phyloP scores from a whole-genome alignment of 2,113 vertebrate genomes.

The Pseudorasbora parva region DNA sequence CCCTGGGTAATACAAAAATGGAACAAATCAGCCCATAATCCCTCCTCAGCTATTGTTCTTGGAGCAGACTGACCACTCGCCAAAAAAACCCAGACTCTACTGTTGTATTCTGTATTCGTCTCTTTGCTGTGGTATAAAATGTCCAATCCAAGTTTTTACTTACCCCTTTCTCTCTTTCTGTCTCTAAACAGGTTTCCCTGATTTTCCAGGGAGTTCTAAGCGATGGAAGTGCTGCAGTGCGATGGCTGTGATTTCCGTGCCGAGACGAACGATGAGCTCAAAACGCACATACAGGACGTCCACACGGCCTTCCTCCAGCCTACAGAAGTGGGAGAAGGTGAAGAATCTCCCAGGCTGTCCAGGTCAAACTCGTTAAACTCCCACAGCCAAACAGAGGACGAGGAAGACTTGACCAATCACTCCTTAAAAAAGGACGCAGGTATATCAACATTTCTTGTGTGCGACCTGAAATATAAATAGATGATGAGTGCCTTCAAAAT shows the following conservation, averaged over 20 bases:
- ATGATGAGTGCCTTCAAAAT: background rate
- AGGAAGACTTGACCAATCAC: conserved; percentile 88
- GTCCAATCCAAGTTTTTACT: background rate
- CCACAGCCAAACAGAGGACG: conserved; percentile 84
- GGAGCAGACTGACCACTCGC: conserved; percentile 59
- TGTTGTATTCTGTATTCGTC: conserved; percentile 29
- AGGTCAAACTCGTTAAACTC: conserved; percentile 82
- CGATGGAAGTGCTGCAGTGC: conserved; percentile 97
- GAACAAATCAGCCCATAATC: conserved; percentile 77
- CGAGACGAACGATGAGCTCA: conserved; percentile 94
- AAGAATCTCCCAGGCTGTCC: conserved; percentile 75
- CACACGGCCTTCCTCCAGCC: conserved; percentile 97
- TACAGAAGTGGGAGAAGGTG: conserved; percentile 89
- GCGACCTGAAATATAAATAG: too few species aligned
- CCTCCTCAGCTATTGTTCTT: conserved; percentile 74
- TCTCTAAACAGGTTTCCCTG: conserved; percentile 81
- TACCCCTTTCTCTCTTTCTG: conserved; percentile 11
- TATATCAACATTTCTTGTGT: conserved; percentile 56
- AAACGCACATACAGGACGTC: conserved; percentile 96
- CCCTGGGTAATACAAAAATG: conserved; percentile 77
- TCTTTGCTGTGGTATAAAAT: conserved; percentile 5
- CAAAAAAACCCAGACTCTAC: conserved; percentile 56
- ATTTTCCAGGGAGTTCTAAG: conserved; percentile 85
- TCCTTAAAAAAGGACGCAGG: conserved; percentile 86
- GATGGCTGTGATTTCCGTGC: conserved; percentile 98